Evolutionary conservation across 1,140 invertebrate species (phyloP), one percentile per base, ranked within the genome.

Genomic region (Calephelis nemesis): DNA sequence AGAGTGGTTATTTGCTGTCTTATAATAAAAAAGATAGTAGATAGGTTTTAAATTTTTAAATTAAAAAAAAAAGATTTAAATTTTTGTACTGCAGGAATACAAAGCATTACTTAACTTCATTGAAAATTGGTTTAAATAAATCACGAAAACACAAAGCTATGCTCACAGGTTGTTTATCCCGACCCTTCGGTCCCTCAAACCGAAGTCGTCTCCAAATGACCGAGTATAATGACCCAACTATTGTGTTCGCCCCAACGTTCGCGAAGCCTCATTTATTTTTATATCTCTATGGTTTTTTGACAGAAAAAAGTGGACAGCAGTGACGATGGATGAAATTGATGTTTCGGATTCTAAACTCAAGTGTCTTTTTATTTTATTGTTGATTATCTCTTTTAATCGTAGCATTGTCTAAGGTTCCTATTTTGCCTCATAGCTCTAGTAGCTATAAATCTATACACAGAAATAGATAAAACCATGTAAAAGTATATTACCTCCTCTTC

Each of bases 181-280:
- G 15, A 54, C 50, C 54, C 54, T 30, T 12, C 19, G 12, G 30
- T 40, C 74, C 76, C 75, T 75, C 68, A 74, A 77, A 77, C 75
- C 74, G 74, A 77, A 40, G 30, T 70, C 47, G 39, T 74, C 72
- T 75, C 74, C 85, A 90, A 90, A 90, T 90, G 87, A 84, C 87
- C 87, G 85, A 83, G 76, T 78, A 84, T 88, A 88, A 90, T 87
- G 83, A 85, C 81, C 78, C 83, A 84, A 88, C 85, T 90, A 90
- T 90, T 90, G 87, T 88, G 80, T 78, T 83, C 82, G 81, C 84
- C 84, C 83, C 80, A 82, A 13, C 75, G 82, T 80, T 81, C 69
- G 84, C 79, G 82, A 89, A 87, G 87, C 82, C 84, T 88, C 87
- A 90, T 90, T 90, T 90, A 90, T 84, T 90, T 90, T 90, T 90